Percentiles rank a stretch among this genome's conserved stretches.
These are phyloP conservation scores for Eupithecia dodoneata DNA, from an alignment of 2,888 invertebrate genomes.

Conservation along the genomic window DNA sequence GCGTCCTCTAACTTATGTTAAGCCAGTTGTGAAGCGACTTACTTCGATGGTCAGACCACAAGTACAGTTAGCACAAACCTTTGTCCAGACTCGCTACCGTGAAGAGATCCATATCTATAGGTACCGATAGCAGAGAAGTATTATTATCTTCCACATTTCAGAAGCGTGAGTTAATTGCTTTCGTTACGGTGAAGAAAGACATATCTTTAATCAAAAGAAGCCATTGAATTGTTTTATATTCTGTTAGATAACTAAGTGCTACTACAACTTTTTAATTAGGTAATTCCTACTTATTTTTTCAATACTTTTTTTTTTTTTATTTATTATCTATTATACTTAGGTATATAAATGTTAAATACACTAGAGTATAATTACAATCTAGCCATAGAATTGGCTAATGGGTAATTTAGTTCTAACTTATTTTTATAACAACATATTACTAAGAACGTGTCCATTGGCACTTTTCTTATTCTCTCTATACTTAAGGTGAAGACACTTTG, in stretches of 20 bases:
- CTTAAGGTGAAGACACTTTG: too few species aligned
- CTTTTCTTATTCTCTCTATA: too few species aligned
- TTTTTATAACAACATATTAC: too few species aligned
- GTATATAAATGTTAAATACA: too few species aligned
- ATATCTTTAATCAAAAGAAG: slow-evolving; percentile 1
- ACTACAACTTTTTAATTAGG: too few species aligned
- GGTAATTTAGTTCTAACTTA: too few species aligned
- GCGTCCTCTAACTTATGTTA: not conserved
- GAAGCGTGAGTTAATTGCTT: slow-evolving; percentile 14
- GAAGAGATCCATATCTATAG: slow-evolving; percentile 65
- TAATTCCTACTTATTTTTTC: too few species aligned
- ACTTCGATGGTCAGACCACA: slow-evolving; percentile 8
- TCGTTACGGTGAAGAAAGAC: slow-evolving; percentile 3
- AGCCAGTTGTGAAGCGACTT: slow-evolving; percentile 10
- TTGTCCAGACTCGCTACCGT: slow-evolving; percentile 69
- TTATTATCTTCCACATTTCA: not conserved
- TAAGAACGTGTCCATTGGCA: too few species aligned
- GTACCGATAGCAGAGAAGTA: slow-evolving; percentile 50
- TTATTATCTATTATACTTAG: too few species aligned
- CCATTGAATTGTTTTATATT: not conserved
- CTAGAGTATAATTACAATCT: too few species aligned
- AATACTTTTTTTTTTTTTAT: too few species aligned
- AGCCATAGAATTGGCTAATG: too few species aligned
- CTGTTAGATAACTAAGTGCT: not conserved
- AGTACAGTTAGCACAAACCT: slow-evolving; percentile 49